Conservation (phyloP, 2,797 vertebrate species). For the Ctenochaetus hawaiiensis region DNA sequence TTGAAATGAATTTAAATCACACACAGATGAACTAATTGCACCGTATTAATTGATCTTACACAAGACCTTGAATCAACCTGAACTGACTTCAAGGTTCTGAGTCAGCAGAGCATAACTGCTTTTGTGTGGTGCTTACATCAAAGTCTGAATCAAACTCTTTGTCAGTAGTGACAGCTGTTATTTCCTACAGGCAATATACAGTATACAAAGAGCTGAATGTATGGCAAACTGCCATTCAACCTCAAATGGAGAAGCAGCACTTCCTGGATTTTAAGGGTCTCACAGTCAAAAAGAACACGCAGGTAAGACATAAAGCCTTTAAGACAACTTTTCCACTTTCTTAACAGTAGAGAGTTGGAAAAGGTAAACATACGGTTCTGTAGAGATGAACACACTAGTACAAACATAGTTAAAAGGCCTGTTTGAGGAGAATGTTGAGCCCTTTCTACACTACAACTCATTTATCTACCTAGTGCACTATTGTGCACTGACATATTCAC, state of each 20-base stretch:
- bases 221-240: slow-evolving; percentile 23
- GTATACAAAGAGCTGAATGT: slow-evolving; percentile 10
- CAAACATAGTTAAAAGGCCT: slow-evolving; percentile 21
- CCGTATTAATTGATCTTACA: neutral
- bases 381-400: slow-evolving; percentile 29
- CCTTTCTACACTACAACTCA: slow-evolving; percentile 34
- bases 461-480: neutral
- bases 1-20: too few species aligned
- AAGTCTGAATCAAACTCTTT: slow-evolving; percentile 42
- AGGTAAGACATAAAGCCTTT: slow-evolving; percentile 20
- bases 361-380: slow-evolving; percentile 42
- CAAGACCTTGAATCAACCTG: neutral
- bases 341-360: slow-evolving; percentile 14
- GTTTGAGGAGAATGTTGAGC: slow-evolving; percentile 43
- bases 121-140: neutral
- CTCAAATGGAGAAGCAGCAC: slow-evolving; percentile 33
- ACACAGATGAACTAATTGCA: too few species aligned
- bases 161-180: slow-evolving; percentile 8
- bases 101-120: neutral
- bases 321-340: slow-evolving; percentile 22
- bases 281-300: slow-evolving; percentile 18
- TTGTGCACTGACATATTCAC: slow-evolving; percentile 12
- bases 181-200: slow-evolving; percentile 9
- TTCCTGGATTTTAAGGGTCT: slow-evolving; percentile 29
- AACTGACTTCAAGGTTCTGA: neutral